Conservation (phyloP, 2,797 vertebrate species). For the Coracias cyanogaster region DNA sequence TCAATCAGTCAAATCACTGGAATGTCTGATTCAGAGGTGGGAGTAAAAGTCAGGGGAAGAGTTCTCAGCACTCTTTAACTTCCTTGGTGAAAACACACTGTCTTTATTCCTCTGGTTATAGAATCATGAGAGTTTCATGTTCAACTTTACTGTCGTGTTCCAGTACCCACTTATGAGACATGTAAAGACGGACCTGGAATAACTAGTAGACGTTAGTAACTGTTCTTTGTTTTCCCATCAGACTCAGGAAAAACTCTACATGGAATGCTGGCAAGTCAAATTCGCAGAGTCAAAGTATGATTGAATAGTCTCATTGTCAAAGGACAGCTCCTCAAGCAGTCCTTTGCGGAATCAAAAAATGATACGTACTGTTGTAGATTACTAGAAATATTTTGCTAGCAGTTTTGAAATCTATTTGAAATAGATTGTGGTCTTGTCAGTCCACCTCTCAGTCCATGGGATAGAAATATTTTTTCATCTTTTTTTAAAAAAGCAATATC, state of each 20-base stretch:
- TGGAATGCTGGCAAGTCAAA: background rate
- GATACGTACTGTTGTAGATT: background rate
- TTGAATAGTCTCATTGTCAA: background rate
- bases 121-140: background rate
- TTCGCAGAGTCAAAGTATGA: background rate
- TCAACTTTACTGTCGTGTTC: background rate
- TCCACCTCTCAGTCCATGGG: fast-evolving
- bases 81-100: background rate
- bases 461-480: background rate
- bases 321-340: background rate
- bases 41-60: background rate
- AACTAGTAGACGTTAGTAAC: background rate
- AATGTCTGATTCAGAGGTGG: background rate
- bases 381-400: background rate
- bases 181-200: background rate
- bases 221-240: background rate
- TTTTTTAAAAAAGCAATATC: background rate
- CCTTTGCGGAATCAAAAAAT: background rate
- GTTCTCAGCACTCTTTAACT: background rate
- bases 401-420: background rate
- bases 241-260: background rate
- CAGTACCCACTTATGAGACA: background rate
- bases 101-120: background rate
- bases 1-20: background rate
- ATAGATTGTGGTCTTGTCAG: background rate